Evolutionary conservation across 1,140 invertebrate species (phyloP).

Genomic region (Aleiodes sp.): DNA sequence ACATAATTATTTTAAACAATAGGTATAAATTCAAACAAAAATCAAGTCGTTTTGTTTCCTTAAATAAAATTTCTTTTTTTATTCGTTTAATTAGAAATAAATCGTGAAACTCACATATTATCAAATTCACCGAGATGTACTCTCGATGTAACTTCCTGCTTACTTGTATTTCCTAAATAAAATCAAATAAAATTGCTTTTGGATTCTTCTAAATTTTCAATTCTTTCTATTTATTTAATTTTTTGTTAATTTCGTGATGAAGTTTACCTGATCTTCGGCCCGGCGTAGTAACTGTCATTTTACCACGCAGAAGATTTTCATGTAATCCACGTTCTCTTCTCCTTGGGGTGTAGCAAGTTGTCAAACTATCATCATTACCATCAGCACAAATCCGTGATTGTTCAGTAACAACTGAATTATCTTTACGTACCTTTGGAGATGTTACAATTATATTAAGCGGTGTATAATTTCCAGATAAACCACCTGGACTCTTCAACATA

Average conservation of each 20-base stretch:
- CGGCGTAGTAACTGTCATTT: constrained; percentile 1
- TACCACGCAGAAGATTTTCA: constrained; percentile 28
- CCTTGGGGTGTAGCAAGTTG: constrained; percentile 28
- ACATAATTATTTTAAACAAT: not conserved
- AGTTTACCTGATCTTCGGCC: constrained; percentile 23
- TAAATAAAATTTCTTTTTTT: not conserved
- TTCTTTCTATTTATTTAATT: constrained; percentile 21
- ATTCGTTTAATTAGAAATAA: no score
- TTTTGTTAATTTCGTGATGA: constrained; percentile 13
- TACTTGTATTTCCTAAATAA: constrained; percentile 4
- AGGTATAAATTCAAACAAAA: not conserved
- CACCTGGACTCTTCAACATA: constrained; percentile 41
- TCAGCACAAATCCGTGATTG: constrained; percentile 21
- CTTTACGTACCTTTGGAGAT: constrained; percentile 50
- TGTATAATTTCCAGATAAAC: constrained; percentile 50
- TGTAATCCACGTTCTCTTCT: constrained; percentile 16
- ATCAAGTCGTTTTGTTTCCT: not conserved
- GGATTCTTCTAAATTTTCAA: constrained; percentile 5
- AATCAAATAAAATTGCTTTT: constrained; percentile 12
- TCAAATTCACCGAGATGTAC: not conserved
- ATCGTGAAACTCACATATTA: not conserved
- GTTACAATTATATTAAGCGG: constrained; percentile 54
- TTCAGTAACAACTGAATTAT: not conserved
- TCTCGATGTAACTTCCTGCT: constrained; percentile 9
- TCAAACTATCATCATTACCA: not conserved